Evolutionary conservation across 2,113 vertebrate species (phyloP).

Genomic region (Grallaria varia): DNA sequence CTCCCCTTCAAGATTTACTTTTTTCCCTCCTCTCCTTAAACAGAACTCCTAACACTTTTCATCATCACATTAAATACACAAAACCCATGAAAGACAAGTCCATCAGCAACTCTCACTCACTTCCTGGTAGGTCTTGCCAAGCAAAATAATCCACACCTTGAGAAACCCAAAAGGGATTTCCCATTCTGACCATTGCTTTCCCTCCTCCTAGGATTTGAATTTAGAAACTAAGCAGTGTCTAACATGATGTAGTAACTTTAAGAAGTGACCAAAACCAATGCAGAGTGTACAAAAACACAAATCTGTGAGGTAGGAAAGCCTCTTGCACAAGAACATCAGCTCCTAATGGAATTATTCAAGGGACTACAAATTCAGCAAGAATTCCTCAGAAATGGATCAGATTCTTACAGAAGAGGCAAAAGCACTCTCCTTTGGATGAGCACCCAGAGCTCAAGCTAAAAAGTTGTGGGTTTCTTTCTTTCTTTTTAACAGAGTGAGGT

Average conservation of each 20-base stretch:
- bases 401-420: not conserved
- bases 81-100: not conserved
- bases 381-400: not conserved
- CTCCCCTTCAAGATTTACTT: not conserved
- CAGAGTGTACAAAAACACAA: not conserved
- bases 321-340: not conserved
- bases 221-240: not conserved
- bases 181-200: not conserved
- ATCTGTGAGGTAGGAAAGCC: not conserved
- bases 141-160: conserved; percentile 25
- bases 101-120: not conserved
- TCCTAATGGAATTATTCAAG: not conserved
- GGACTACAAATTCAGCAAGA: not conserved
- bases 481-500: not conserved
- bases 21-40: not conserved
- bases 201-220: not conserved
- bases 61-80: conserved; percentile 5
- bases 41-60: not conserved
- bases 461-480: not conserved
- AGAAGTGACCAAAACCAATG: not conserved
- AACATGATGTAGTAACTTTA: not conserved
- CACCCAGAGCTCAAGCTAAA: not conserved
- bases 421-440: not conserved
- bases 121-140: not conserved
- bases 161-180: conserved; percentile 23